Evolutionary conservation across 1,140 invertebrate genomes (phyloP), one percentile per base, ranked within the genome.

Genomic region (Drosophila bifasciata): DNA sequence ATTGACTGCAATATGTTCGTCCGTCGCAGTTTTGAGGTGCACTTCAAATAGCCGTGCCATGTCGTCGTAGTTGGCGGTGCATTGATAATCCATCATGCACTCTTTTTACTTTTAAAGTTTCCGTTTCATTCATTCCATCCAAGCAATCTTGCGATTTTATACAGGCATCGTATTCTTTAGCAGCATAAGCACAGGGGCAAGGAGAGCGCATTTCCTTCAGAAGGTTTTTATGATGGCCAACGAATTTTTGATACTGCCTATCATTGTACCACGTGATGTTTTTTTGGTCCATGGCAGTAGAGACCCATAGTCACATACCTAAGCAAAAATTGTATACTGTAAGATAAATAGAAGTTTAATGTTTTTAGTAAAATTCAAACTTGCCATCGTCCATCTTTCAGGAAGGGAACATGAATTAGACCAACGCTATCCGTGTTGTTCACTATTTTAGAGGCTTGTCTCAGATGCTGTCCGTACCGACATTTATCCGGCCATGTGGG

Each of bases 381-480:
- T 80, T 43, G 96, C 96, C 96, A 97, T 13, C 91, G 90, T 0
- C 96, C 96, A 13, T n/a, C 94, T 93, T 79, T 97, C 96, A 0
- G 96, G 96, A 89, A 97, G 1, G 96, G 96, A 11, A 97, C 94
- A 64, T 95, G 93, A 7, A 95, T 79, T 46, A 93, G 93, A 1
- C 93, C 93, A 15, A 94, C 93, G 40, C 93, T 93, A 1, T 94
- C 92, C 0, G 93, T 94, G 49, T 90, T 93, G 67, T 94, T 95
- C 44, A 94, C 79, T 23, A 93, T 92, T 56, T 93, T 93, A 19
- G 93, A 92, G 19, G 93, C 93, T n/a, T 91, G 91, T 45, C 90
- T 92, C 0, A 92, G 58, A 16, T 86, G 80, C 53, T 92, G 91
- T 8, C 93, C 93, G 52, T 92, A 94, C 50, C 90, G 92, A 59